Percentiles rank a stretch among this genome's conserved stretches.
These are phyloP conservation scores for Rhinopithecus roxellana DNA, from an alignment of 2,113 vertebrate genomes.

Conservation along the genomic window DNA sequence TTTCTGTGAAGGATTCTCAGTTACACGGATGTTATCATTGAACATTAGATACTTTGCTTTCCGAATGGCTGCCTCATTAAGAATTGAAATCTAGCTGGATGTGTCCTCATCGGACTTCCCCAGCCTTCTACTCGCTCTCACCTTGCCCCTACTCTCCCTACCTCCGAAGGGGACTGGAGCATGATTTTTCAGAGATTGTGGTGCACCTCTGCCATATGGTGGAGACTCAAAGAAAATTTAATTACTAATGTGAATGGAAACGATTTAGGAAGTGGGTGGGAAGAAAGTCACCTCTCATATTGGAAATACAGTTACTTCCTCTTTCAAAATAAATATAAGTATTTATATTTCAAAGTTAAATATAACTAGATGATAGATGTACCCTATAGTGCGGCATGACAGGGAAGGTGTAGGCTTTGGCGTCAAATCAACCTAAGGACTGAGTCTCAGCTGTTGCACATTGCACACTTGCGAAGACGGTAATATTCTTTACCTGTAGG, in stretches of 20 bases:
- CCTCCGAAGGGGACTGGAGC: background rate
- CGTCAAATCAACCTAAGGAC: background rate
- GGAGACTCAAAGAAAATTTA: background rate
- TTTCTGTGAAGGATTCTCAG: background rate
- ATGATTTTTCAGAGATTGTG: background rate
- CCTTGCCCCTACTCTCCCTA: background rate
- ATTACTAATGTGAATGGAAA: background rate
- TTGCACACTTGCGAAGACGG: background rate
- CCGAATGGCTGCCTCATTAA: background rate
- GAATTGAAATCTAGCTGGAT: background rate
- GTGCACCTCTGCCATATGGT: background rate
- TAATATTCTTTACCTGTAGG: background rate
- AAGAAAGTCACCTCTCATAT: background rate
- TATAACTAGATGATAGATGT: background rate
- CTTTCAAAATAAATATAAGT: background rate
- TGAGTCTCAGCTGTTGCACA: background rate
- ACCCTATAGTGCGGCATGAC: background rate
- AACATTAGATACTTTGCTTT: constrained; percentile 4
- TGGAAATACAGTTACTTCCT: background rate
- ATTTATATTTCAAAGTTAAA: background rate
- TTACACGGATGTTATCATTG: background rate
- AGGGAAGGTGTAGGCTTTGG: background rate
- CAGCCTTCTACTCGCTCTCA: background rate
- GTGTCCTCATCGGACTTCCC: background rate
- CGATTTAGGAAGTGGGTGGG: background rate